Evolutionary conservation across 1,140 invertebrate species (phyloP), one percentile per base, ranked within the genome.

Genomic region (Nasonia vitripennis): DNA sequence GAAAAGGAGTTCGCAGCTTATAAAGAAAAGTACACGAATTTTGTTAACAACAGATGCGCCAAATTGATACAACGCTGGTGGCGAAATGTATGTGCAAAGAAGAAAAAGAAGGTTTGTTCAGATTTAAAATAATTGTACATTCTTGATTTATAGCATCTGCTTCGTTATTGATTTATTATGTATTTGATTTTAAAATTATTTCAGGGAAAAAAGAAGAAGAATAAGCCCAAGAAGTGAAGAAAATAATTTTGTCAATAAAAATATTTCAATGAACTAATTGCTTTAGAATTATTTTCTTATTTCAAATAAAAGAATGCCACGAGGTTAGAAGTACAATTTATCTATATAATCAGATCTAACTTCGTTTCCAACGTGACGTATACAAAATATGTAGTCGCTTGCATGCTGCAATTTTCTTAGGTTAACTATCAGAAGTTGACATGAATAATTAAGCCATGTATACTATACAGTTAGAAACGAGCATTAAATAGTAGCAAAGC

Each of bases 31-130:
- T 81, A 87, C 20, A 37, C 48, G 0, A 34, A 78, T 3, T 89
- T 89, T 78, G 48, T 83, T 12, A 70, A 12, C n/a, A 88, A 85
- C 71, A 84, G 88, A 83, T 86, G 86, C 41, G 88, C 89, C 6
- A 90, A 82, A 87, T 51, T 88, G 78, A 90, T 91, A 83, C 89
- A 90, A 79, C 83, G 87, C 17, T 91, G 90, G 89, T 91, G 89
- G 89, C 87, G 88, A 23, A 70, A 62, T 31, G 84, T 88, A 75
- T 73, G 34, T 27, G 0, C 5, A 0, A 81, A 85, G 79, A 81
- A 67, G 68, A 77, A 27, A 31, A 87, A 85, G 71, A 79, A 86
- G 79, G 85, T 86, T 80, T 67, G 70, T 80, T 55, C 31, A 78
- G n/a, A 71, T 14, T 78, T 17, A 68, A n/a, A 55, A 71, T 10